phyloP scores from a whole-genome alignment of 2,113 vertebrate genomes.

The Phylloscopus trochilus region DNA sequence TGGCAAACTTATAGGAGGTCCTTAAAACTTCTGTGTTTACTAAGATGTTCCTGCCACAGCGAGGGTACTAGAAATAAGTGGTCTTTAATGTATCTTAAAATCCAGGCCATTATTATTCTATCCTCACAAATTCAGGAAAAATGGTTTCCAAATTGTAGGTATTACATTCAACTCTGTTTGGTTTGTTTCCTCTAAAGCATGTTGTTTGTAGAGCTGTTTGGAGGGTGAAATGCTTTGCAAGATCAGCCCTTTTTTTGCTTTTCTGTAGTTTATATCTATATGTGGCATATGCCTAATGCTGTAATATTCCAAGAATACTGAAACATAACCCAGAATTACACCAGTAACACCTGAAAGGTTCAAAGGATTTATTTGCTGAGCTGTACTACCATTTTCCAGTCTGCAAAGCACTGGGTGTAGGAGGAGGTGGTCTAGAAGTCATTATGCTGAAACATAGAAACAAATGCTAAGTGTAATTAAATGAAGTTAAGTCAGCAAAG shows the following conservation, averaged over 20 bases:
- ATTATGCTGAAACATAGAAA: background rate
- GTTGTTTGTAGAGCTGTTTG: background rate
- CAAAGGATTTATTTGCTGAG: background rate
- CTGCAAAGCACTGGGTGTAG: background rate
- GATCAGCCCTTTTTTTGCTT: background rate
- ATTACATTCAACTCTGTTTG: background rate
- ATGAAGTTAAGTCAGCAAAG: background rate
- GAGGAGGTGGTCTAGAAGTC: background rate
- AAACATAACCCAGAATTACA: background rate
- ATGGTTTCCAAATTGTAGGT: background rate
- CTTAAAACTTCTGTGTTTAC: background rate
- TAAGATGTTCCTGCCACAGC: background rate
- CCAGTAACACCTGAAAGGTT: background rate
- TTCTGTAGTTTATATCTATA: background rate
- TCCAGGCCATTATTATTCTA: background rate
- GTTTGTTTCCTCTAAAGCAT: background rate
- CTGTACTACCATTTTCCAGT: background rate
- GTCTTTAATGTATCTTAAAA: background rate
- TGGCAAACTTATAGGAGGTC: background rate
- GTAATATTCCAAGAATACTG: background rate
- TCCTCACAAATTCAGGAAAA: background rate
- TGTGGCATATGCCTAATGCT: background rate
- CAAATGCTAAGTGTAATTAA: background rate
- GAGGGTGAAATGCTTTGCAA: background rate
- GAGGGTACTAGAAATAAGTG: background rate